Base-by-base conservation (phyloP, 2,113 vertebrate genomes). In the Anarhynchus alexandrinus region DNA sequence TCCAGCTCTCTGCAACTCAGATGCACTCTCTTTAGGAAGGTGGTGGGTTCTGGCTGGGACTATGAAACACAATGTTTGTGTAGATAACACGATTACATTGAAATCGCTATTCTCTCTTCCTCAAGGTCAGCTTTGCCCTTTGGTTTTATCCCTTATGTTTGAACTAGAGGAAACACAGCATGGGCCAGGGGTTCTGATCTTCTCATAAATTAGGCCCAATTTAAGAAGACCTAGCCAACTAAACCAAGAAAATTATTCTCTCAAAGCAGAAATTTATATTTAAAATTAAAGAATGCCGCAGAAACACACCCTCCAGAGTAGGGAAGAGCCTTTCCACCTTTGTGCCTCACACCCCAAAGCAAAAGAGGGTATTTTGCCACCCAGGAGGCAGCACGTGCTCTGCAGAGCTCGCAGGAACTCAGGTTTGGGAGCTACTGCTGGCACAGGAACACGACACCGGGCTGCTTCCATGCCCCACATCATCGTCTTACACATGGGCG, bases 401-500 rank as follows among this genome's bases (percentile, higher is more conserved):
- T 82, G 57, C 38, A 45, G 8, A 6, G 20, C 20, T 61, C 3
- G 2, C 38, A 47, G 71, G 57, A 77, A 3, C 67, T 54, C 59
- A 69, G 49, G 14, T 18, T 70, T 3, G 18, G 40, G 25, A 84
- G 45, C 55, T 52, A 7, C 61, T 34, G 11, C 8, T 16, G 4
- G 4, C 76, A 38, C 23, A 51, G 43, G 2, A 86, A 10, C 36
- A 57, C 0, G 2, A 55, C 55, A 40, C 12, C 9, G 2, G 2
- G 6, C 6, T 62, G 15, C 49, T 42, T 45, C 40, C n/a, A 17
- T 12, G 18, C 7, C 65, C 38, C 42, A 91, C 12, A 47, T 32
- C n/a, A 15, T 5, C 10, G 15, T 10, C n/a, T 40, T 16, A 49
- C 22, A 36, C 36, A 5, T 2, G 4, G 42, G 13, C 0, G 0